Evolutionary conservation across 1,140 invertebrate species (phyloP), one percentile per base, ranked within the genome.

Genomic region (Oryzaephilus surinamensis): DNA sequence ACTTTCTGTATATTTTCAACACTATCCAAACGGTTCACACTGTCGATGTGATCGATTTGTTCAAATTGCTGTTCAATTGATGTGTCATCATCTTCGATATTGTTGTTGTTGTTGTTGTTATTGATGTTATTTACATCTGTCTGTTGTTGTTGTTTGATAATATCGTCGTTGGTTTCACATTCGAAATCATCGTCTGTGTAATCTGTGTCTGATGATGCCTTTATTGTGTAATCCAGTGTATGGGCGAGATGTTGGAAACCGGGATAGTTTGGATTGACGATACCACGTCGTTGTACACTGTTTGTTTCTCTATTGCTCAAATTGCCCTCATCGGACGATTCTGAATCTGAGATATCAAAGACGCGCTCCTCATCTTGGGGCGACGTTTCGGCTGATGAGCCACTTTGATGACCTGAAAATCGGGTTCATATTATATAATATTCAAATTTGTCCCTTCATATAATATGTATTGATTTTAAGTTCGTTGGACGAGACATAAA

Each of bases 261-360:
- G 6, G 80, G 80, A 61, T 84, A 84, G 60, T 85, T 85, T 6
- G 80, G 81, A 61, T 84, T 84, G 45, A 81, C 75, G 39, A 84
- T 82, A 27, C 80, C 78, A 43, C 78, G 67, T n/a, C 67, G 64
- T 38, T 49, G 52, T 4, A 43, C 21, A 8, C 13, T 41, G 21
- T n/a, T 24, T 33, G 29, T 41, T 32, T 23, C 45, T 12, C 26
- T 37, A 31, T 38, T 48, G 24, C 46, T 50, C 32, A 54, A 30
- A 41, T 60, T 62, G 35, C 54, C 54, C 16, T 61, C 60, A 26
- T 61, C 58, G 0, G 60, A 62, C 15, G 57, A 57, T 30, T 61
- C 58, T 1, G 54, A 52, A 42, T 57, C 54, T 10, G 55, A 56
- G n/a, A 56, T 43, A 33, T 60, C 58, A 36, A 61, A 60, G 27